Percentiles rank a stretch among this genome's conserved stretches.
phyloP scores from a whole-genome alignment of 1,140 invertebrate species.

The Drosophila arizonae region DNA sequence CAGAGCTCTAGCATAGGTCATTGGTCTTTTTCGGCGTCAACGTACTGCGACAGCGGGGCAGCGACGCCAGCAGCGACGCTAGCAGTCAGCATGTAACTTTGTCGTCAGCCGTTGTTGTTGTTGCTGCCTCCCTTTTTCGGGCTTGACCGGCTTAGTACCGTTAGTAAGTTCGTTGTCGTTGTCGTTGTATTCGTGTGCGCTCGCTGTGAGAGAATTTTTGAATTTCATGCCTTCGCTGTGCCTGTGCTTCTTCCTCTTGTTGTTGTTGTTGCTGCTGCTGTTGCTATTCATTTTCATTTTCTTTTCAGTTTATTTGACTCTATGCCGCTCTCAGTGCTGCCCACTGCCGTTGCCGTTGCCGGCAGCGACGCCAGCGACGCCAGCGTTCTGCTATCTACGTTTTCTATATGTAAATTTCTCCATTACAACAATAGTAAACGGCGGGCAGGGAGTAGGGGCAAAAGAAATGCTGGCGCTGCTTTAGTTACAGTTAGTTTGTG shows the following conservation, averaged over 20 bases:
- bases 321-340: constrained; percentile 42
- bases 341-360: constrained; percentile 19
- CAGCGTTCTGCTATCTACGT: neutral
- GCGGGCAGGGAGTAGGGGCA: neutral
- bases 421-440: constrained; percentile 43
- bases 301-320: constrained; percentile 65
- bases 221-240: constrained; percentile 44
- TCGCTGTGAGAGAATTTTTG: constrained; percentile 65
- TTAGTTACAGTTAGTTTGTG: constrained; percentile 41
- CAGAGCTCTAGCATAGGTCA: constrained; percentile 74
- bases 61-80: constrained; percentile 41
- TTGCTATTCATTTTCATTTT: constrained; percentile 77
- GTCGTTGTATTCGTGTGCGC: constrained; percentile 32
- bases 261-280: constrained; percentile 1
- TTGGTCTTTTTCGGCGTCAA: constrained; percentile 83
- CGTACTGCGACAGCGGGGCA: constrained; percentile 74
- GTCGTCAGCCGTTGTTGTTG: constrained; percentile 63
- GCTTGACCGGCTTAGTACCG: constrained; percentile 79
- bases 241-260: constrained; percentile 4
- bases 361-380: constrained; percentile 34
- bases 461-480: constrained; percentile 48
- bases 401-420: constrained; percentile 53
- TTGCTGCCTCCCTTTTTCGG: constrained; percentile 46
- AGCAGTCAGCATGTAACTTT: constrained; percentile 69
- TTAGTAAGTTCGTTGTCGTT: constrained; percentile 75